Evolutionary conservation across 2,797 vertebrate genomes (phyloP), one percentile per base, ranked within the genome.

Genomic region (Alcedo atthis): DNA sequence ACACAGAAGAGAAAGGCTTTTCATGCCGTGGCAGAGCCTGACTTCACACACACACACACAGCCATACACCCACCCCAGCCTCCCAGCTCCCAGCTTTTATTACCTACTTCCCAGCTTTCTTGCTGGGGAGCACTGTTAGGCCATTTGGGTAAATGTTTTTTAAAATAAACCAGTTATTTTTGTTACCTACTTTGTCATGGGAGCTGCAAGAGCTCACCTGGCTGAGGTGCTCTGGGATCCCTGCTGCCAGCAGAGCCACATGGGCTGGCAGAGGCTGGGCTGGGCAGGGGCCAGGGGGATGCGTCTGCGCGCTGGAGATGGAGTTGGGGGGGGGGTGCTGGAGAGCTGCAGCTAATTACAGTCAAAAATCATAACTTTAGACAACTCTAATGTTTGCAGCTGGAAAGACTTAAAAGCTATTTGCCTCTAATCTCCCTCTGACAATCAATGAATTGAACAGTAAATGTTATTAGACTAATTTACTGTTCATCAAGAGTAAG

Each of bases 391-490:
- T 91, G 81, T 96, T 94, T 97, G 85, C 90, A 96, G 93, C 93
- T 96, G 94, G 90, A 95, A 94, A 95, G 95, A 96, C 95, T 95
- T 92, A 96, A 97, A 92, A 96, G 82, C 79, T 96, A 96, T 96
- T 97, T 97, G 73, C 93, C 63, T 96, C 92, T 95, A 97, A 97
- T 96, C 96, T 97, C 95, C 92, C 93, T 95, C 91, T 96, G 96
- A 95, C 80, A 94, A 96, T 96, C 90, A 95, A 96, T 97, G 91
- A 96, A 97, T 96, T 96, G 96, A 97, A 97, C 85, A 95, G 93
- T 97, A 97, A 97, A 96, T 96, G 94, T 96, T 97, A 97, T 97
- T 97, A 97, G 95, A 96, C 90, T 96, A 96, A 97, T 96, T 97
- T 97, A 96, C 92, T 97, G 93, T 97, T 98, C 94, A 97, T 97